phyloP scores from a whole-genome alignment of 2,797 vertebrate species.

The Florisuga fusca region DNA sequence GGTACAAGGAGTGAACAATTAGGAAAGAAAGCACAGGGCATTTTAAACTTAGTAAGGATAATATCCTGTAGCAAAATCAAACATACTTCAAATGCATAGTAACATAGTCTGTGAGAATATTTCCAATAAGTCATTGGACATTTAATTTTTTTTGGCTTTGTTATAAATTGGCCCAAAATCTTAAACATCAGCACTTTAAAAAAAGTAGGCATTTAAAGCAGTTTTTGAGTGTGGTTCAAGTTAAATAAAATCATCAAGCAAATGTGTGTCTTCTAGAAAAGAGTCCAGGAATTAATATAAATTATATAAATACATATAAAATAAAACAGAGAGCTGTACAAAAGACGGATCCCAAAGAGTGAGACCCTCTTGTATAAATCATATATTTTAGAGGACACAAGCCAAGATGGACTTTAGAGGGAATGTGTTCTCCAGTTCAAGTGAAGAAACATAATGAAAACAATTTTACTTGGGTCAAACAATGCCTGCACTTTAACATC shows the following conservation, averaged over 20 bases:
- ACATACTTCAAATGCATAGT: background rate
- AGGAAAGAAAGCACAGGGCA: background rate
- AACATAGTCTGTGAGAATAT: background rate
- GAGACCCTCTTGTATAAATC: background rate
- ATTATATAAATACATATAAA: background rate
- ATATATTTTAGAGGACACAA: background rate
- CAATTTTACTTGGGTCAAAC: constrained; percentile 26
- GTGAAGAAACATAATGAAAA: constrained; percentile 11
- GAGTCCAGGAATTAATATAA: background rate
- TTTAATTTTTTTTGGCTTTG: background rate
- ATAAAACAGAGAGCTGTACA: background rate
- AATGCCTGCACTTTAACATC: constrained; percentile 43
- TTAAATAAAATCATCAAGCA: background rate
- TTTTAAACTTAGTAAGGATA: background rate
- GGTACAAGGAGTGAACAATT: fast-evolving
- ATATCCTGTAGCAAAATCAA: background rate
- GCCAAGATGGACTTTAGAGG: background rate
- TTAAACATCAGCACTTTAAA: background rate
- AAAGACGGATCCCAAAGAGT: background rate
- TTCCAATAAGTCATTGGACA: background rate
- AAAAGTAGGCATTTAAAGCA: background rate
- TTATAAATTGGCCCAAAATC: background rate
- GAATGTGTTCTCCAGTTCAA: background rate
- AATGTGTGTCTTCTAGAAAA: background rate
- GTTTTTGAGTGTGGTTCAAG: background rate